Evolutionary conservation across 1,140 invertebrate genomes (phyloP).

Genomic region (Leptinotarsa lineolata): DNA sequence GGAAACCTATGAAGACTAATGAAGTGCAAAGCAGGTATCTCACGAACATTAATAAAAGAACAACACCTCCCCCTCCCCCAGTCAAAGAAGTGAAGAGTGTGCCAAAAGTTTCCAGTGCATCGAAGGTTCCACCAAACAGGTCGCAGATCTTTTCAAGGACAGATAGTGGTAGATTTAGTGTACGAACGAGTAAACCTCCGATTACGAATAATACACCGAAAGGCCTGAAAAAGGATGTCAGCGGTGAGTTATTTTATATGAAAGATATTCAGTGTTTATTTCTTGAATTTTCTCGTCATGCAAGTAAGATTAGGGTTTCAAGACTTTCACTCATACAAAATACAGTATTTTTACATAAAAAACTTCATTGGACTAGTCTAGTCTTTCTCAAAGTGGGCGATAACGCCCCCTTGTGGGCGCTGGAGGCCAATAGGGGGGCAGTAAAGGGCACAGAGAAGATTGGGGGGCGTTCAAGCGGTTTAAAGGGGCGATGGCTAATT

Average conservation of each 20-base stretch:
- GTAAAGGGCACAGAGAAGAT: no score
- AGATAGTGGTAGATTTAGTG: conserved; percentile 70
- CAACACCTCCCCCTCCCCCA: conserved; percentile 30
- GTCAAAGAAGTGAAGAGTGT: conserved; percentile 40
- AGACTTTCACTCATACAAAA: no score
- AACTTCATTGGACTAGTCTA: no score
- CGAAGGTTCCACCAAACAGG: conserved; percentile 45
- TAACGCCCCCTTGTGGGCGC: no score
- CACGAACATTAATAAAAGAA: conserved; percentile 48
- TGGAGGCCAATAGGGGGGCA: no score
- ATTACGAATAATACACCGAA: conserved; percentile 43
- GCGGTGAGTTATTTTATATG: conserved; percentile 5
- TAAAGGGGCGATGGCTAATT: no score
- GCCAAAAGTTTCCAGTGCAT: conserved; percentile 41
- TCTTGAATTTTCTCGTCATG: not conserved
- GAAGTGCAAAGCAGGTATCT: conserved; percentile 54
- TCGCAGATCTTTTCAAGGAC: conserved; percentile 61
- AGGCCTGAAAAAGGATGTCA: conserved; percentile 32
- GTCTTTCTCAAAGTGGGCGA: no score
- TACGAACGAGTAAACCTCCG: conserved; percentile 56
- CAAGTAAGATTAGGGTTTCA: no score
- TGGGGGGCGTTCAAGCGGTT: no score
- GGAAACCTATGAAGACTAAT: conserved; percentile 49
- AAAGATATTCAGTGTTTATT: not conserved
- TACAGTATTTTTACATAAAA: no score